phyloP scores from a whole-genome alignment of 2,888 invertebrate genomes.

The Rhopalosiphum nymphaeae region DNA sequence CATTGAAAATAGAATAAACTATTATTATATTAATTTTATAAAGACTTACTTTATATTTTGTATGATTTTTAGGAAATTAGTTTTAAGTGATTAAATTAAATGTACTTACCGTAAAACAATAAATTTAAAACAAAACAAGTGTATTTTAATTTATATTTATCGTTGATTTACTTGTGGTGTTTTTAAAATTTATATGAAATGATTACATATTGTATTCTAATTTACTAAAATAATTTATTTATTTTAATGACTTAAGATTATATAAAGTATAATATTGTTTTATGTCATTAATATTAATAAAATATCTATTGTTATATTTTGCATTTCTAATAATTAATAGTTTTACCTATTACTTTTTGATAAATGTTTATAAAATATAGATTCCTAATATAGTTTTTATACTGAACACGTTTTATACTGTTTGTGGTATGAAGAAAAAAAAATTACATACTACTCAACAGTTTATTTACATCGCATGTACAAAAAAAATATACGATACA shows the following conservation, averaged over 20 bases:
- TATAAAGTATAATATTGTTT: constrained; percentile 31
- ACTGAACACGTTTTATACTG: constrained; percentile 21
- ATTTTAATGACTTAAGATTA: constrained; percentile 26
- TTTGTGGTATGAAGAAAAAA: constrained; percentile 38
- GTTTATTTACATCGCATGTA: constrained; percentile 64
- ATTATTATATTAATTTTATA: background rate
- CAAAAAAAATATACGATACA: constrained; percentile 63
- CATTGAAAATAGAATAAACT: background rate
- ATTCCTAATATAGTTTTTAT: background rate
- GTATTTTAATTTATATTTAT: background rate
- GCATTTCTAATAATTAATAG: background rate
- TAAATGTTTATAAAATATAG: background rate
- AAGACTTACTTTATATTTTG: background rate
- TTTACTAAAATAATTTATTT: constrained; percentile 11
- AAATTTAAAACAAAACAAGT: background rate
- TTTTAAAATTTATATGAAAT: background rate
- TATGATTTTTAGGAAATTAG: background rate
- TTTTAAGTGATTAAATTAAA: background rate
- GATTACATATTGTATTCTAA: constrained; percentile 23
- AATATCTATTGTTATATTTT: background rate
- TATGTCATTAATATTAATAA: constrained; percentile 19
- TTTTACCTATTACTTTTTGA: background rate
- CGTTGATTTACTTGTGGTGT: constrained; percentile 12
- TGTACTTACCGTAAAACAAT: background rate
- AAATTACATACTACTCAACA: constrained; percentile 62